These are phyloP conservation scores for Pheosia tremula DNA, from an alignment of 2,888 invertebrate species.

Conservation along the genomic window DNA sequence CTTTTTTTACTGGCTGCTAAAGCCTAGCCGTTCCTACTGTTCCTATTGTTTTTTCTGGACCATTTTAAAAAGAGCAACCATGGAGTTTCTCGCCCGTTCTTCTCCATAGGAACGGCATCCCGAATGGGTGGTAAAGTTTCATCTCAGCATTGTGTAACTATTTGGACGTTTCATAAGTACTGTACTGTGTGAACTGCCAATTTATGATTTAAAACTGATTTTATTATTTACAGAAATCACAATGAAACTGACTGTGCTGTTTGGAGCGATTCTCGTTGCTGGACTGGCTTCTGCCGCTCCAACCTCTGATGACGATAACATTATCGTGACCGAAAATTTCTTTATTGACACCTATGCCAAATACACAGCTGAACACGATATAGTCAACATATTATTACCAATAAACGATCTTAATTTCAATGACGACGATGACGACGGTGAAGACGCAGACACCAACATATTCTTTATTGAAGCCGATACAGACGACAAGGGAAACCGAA, in stretches of 20 bases:
- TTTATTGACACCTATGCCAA: constrained; percentile 39
- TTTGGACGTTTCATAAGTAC: no score
- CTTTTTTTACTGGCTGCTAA: no score
- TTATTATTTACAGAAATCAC: constrained; percentile 28
- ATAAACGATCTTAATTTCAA: constrained; percentile 47
- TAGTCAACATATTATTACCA: constrained; percentile 49
- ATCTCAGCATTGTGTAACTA: no score
- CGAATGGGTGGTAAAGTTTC: no score
- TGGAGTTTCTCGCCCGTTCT: no score
- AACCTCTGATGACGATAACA: constrained; percentile 22
- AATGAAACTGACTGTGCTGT: constrained; percentile 33
- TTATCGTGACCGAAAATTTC: constrained; percentile 39
- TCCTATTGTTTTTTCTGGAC: no score
- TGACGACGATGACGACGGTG: constrained; percentile 29
- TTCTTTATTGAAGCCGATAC: constrained; percentile 53
- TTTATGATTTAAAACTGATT: background rate
- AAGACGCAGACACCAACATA: constrained; percentile 11
- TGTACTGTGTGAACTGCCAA: no score
- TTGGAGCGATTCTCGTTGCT: constrained; percentile 36
- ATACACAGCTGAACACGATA: constrained; percentile 46
- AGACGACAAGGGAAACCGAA: constrained; percentile 31
- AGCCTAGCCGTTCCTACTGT: no score
- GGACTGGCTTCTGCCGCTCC: constrained; percentile 42
- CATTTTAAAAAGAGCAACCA: no score
- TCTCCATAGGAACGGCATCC: no score